These are phyloP conservation scores for Protodeltote pygarga DNA, from an alignment of 2,888 invertebrate genomes.

Conservation along the genomic window DNA sequence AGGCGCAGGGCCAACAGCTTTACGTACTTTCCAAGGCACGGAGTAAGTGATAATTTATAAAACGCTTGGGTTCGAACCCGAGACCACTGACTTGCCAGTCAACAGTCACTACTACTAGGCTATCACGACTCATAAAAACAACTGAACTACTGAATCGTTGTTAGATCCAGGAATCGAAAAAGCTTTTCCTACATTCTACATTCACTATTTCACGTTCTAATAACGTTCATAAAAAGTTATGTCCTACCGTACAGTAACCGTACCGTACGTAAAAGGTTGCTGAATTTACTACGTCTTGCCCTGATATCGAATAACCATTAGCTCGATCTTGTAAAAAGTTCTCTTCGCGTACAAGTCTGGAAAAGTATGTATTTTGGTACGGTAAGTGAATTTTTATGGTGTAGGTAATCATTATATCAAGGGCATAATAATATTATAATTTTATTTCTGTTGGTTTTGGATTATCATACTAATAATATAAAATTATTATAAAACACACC, in stretches of 20 bases:
- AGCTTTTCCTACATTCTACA: neutral
- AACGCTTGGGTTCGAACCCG: no score
- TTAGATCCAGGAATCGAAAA: neutral
- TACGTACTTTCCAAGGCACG: no score
- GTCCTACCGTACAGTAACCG: constrained; percentile 11
- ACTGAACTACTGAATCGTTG: no score
- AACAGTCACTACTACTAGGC: no score
- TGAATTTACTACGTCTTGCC: constrained; percentile 24
- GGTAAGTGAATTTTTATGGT: constrained; percentile 50
- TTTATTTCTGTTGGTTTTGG: no score
- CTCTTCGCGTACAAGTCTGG: constrained; percentile 12
- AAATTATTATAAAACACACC: no score
- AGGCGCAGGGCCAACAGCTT: no score
- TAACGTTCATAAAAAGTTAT: constrained; percentile 25
- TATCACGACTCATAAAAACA: no score
- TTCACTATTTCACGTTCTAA: constrained; percentile 4
- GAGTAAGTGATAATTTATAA: no score
- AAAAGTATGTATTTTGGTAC: constrained; percentile 2
- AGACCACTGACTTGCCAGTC: no score
- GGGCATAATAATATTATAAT: no score
- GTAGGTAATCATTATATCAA: constrained; percentile 26
- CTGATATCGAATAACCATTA: constrained; percentile 40
- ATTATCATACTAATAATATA: no score
- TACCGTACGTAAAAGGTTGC: constrained; percentile 37
- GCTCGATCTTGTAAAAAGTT: constrained; percentile 21